A percentile compares a stretch with the other conserved stretches of the same genome.
phyloP scores from a whole-genome alignment of 2,797 vertebrate species.

The Cryptoprocta ferox region DNA sequence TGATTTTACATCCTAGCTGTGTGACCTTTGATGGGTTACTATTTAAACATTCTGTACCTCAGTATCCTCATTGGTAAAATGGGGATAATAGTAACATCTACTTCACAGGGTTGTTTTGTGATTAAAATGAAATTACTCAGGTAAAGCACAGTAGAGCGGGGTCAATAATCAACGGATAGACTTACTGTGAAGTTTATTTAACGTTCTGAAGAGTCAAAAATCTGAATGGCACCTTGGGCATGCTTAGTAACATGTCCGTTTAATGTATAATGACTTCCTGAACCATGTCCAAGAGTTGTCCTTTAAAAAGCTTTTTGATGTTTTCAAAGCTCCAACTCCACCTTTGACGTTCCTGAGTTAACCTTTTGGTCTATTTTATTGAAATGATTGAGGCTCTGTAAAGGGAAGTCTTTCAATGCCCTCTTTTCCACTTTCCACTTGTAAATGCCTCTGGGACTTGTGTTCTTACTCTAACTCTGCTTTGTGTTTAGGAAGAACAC shows the following conservation, averaged over 20 bases:
- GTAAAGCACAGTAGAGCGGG: neutral
- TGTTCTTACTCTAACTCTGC: neutral
- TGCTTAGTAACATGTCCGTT: neutral
- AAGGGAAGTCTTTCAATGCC: neutral
- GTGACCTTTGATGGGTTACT: neutral
- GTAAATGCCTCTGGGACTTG: neutral
- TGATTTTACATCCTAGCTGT: neutral
- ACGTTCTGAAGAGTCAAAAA: neutral
- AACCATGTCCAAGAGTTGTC: neutral
- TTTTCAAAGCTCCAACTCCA: neutral
- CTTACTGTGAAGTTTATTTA: neutral
- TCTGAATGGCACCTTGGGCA: neutral
- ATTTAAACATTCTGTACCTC: neutral
- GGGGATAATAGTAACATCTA: neutral
- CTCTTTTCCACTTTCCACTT: neutral
- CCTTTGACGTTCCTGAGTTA: neutral
- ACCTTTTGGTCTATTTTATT: neutral
- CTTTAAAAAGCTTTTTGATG: neutral
- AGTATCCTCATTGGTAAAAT: neutral
- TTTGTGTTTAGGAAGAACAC: neutral
- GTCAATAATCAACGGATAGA: neutral
- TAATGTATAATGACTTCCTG: neutral
- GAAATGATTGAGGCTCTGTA: neutral
- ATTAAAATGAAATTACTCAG: neutral
- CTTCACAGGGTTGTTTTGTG: neutral